Evolutionary conservation across 1,140 invertebrate genomes (phyloP), one percentile per base, ranked within the genome.

Genomic region (Dendroctonus valens): DNA sequence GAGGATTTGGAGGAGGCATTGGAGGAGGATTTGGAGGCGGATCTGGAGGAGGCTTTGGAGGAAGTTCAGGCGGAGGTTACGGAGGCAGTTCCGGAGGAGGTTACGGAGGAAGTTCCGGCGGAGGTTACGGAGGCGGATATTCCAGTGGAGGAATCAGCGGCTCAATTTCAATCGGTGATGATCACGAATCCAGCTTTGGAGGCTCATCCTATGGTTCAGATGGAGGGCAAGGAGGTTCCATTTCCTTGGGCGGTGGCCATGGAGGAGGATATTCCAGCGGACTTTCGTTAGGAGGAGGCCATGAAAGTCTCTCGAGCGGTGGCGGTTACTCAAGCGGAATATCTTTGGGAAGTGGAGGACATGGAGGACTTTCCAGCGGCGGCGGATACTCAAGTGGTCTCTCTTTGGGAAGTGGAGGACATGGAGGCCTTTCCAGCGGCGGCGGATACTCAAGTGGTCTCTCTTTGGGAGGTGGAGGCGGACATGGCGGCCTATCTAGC

Each of bases 1-100:
- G 41, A 12, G 52, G 60, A 54, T 14, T 38, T 50, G 68, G 40
- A 26, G 68, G 63, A 9, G 70, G 70, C 12, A 55, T 49, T 59
- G 66, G 62, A 65, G 48, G 38, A 53, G 61, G 55, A 9, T 12
- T 9, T 9, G 67, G 72, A 59, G 48, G 46, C 8, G 59, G 65
- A 7, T 26, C 60, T 50, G 74, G 73, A 59, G 57, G 42, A 41
- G 64, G 70, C 39, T 55, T 58, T 39, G 72, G 69, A 15, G 69
- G 65, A 11, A 62, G 69, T 38, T 55, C 12, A 14, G 70, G 72
- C 12, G 64, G 68, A 11, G 40, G 63, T 50, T 68, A 66, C 38
- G 70, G 70, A 53, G 58, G 60, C 53, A 69, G 70, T 46, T 59
- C 55, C 54, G 63, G 58, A 55, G 67, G 69, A 44, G 62, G 70